A percentile compares a stretch with the other conserved stretches of the same genome.
Evolutionary conservation across 2,113 vertebrate genomes (phyloP).

Genomic region (Panthera leo): DNA sequence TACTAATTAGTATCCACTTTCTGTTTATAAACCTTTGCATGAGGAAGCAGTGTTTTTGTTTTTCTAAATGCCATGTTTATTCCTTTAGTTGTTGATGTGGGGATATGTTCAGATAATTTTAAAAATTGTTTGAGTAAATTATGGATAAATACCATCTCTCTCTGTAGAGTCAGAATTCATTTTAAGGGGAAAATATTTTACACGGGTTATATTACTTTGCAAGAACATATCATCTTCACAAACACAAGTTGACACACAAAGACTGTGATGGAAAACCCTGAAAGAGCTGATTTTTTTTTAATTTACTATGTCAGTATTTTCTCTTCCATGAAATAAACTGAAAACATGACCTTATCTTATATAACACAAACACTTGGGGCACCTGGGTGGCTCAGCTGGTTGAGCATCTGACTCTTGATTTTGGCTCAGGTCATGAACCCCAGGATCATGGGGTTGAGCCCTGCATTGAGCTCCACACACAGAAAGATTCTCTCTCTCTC

Average conservation of each 20-base stretch:
- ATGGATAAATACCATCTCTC: constrained; percentile 8
- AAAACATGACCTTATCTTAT: not conserved
- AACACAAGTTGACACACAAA: not conserved
- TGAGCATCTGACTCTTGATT: too few relatives aligned
- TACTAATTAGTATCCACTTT: not conserved
- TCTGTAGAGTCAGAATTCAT: not conserved
- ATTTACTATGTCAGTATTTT: not conserved
- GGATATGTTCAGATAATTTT: constrained; percentile 29
- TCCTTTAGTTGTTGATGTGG: not conserved
- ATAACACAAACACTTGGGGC: too few relatives aligned
- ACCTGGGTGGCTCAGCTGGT: too few relatives aligned
- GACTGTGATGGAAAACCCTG: not conserved
- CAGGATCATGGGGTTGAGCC: too few relatives aligned
- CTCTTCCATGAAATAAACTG: not conserved
- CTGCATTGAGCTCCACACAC: too few relatives aligned
- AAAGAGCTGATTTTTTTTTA: not conserved
- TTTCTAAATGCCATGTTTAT: constrained; percentile 32
- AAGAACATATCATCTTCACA: not conserved
- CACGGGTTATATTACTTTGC: not conserved
- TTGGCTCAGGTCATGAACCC: too few relatives aligned
- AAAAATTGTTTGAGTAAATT: not conserved
- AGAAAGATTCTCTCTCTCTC: too few relatives aligned
- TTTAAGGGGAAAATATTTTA: not conserved
- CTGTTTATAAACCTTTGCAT: not conserved
- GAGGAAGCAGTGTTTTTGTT: not conserved